Percentiles rank a stretch among this genome's conserved stretches.
These are phyloP conservation scores for Cirrhinus molitorella DNA, from an alignment of 2,797 vertebrate species.

Conservation along the genomic window DNA sequence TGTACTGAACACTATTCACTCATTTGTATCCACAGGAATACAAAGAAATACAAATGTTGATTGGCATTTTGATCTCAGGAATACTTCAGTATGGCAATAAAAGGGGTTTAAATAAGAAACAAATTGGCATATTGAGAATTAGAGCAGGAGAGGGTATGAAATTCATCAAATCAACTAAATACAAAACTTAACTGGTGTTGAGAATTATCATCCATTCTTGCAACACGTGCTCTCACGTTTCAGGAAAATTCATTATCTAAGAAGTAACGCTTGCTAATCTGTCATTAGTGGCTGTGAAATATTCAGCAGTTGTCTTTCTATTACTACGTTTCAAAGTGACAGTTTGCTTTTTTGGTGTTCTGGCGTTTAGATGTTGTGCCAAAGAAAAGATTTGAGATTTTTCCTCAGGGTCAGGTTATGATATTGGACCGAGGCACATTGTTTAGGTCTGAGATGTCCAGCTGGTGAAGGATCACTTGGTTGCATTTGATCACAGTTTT, in stretches of 20 bases:
- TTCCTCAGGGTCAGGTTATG: conserved; percentile 39
- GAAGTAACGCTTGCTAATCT: conserved; percentile 46
- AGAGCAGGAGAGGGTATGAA: conserved; percentile 34
- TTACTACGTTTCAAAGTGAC: conserved; percentile 39
- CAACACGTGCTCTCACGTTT: conserved; percentile 48
- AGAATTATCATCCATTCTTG: conserved; percentile 55
- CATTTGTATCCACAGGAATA: conserved; percentile 14
- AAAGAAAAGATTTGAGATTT: conserved; percentile 38
- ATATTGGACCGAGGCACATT: conserved; percentile 33
- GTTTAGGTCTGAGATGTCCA: conserved; percentile 44
- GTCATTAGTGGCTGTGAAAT: conserved; percentile 46
- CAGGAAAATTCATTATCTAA: conserved; percentile 45
- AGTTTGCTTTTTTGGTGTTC: conserved; percentile 18
- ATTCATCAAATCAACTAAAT: conserved; percentile 46
- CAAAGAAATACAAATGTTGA: conserved; percentile 29
- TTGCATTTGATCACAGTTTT: conserved; percentile 55
- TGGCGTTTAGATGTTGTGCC: conserved; percentile 16
- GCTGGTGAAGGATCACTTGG: conserved; percentile 34
- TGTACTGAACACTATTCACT: conserved; percentile 33
- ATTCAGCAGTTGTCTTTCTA: conserved; percentile 49
- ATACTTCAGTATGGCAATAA: conserved; percentile 54
- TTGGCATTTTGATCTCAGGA: conserved; percentile 48
- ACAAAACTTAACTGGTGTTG: conserved; percentile 50
- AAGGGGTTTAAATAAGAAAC: conserved; percentile 50
- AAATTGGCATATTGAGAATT: conserved; percentile 49